Percentiles rank a stretch among this genome's conserved stretches.
Evolutionary conservation across 2,888 invertebrate genomes (phyloP).

Genomic region (Anarsia innoxiella): DNA sequence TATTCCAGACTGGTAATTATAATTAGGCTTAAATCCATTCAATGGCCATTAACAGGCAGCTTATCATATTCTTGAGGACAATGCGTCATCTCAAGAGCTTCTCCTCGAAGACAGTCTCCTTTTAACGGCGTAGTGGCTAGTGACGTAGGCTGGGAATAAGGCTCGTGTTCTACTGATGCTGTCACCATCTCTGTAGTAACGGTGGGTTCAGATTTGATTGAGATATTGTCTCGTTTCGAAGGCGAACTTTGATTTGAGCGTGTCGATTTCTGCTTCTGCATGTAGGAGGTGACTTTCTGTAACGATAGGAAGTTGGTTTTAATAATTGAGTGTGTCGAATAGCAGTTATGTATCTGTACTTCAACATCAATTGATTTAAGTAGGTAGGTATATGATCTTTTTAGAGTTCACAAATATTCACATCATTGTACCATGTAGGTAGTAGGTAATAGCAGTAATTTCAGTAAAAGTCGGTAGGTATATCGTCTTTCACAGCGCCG

Average conservation of each 20-base stretch:
- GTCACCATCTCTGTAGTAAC: conserved; percentile 56
- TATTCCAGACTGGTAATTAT: no score
- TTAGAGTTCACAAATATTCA: no score
- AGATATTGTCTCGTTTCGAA: conserved; percentile 42
- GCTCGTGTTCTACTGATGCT: conserved; percentile 46
- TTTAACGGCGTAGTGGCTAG: conserved; percentile 40
- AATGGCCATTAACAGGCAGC: no score
- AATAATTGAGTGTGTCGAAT: no score
- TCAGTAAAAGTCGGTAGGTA: no score
- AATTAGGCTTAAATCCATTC: no score
- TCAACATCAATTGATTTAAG: no score
- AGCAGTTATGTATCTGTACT: no score
- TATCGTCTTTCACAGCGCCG: no score
- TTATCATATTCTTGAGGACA: conserved; percentile 30
- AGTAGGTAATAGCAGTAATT: no score
- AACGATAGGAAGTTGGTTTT: conserved; percentile 16
- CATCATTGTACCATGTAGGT: no score
- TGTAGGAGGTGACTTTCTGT: conserved; percentile 38
- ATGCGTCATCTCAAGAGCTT: conserved; percentile 45
- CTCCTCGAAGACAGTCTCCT: conserved; percentile 21
- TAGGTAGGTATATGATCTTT: no score
- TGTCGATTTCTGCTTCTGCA: conserved; percentile 28
- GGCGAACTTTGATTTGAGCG: conserved; percentile 41
- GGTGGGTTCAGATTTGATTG: conserved; percentile 54
- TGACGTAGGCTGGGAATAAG: conserved; percentile 46